Conservation (phyloP, 1,140 invertebrate species). For the Caerostris darwini region DNA sequence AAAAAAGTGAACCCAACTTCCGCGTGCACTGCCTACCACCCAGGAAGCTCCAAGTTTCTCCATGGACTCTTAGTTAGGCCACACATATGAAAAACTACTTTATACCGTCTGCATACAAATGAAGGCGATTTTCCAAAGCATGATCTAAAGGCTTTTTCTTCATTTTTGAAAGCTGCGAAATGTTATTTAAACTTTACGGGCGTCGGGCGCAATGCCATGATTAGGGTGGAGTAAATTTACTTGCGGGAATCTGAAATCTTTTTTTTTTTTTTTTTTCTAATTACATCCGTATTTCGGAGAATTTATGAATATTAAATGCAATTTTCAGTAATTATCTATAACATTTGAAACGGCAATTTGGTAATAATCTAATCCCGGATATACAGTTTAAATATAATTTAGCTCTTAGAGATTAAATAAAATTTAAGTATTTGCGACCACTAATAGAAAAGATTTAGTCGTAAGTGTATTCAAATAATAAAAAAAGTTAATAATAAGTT, state of each 20-base stretch:
- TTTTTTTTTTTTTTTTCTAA: not conserved
- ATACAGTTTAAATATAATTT: not conserved
- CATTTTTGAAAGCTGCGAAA: slow-evolving; percentile 9
- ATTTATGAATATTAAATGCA: not conserved
- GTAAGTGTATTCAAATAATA: not conserved
- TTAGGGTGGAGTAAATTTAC: slow-evolving; percentile 36
- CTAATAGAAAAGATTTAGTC: no score
- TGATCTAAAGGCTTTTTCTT: slow-evolving; percentile 13
- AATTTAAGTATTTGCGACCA: no score
- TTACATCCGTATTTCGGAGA: not conserved
- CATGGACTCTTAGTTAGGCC: not conserved
- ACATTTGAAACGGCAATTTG: not conserved
- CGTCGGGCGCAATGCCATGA: not conserved
- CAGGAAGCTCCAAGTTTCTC: slow-evolving; percentile 39
- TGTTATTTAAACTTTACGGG: slow-evolving; percentile 26
- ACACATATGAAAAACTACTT: slow-evolving; percentile 21
- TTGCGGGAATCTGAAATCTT: not conserved
- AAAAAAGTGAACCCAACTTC: slow-evolving; percentile 31
- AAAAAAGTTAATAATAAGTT: not conserved
- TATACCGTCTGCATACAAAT: slow-evolving; percentile 70
- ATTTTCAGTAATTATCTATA: not conserved
- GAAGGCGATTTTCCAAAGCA: slow-evolving; percentile 1
- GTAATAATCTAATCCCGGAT: not conserved
- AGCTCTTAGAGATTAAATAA: not conserved
- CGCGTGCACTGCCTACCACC: slow-evolving; percentile 49